Base-by-base conservation (phyloP, 2,113 vertebrate species). In the Pygoscelis adeliae region DNA sequence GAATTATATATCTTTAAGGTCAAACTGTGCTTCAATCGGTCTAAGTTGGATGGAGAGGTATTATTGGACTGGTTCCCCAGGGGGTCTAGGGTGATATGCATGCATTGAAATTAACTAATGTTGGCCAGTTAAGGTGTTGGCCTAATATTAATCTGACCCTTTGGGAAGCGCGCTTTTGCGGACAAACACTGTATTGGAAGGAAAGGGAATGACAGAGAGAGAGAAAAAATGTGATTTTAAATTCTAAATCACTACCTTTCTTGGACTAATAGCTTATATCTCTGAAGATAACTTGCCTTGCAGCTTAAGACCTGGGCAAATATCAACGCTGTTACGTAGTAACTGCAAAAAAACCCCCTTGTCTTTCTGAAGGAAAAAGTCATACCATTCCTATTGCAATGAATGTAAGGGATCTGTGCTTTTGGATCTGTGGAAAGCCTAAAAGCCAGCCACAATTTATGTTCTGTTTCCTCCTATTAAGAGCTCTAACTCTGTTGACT, bases 251-350 rank as follows among this genome's bases (percentile, higher is more conserved):
- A 6, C 19, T n/a, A 0, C 58, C 27, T 78, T 73, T 77, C 11
- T 34, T 82, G 53, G 27, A 40, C 15, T 79, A 69, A 52, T 27
- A 76, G 3, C 8, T 76, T 50, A 3, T 56, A 58, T 52, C 44
- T 72, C 78, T 77, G 30, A 88, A 65, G 79, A 80, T 40, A 89
- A 52, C n/a, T 83, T 86, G 42, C 20, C 50, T 90, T 83, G 32
- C 80, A 93, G 42, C 53, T 80, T 49, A 73, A 92, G 55, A 78
- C 17, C 18, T 70, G 34, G 34, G 13, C 25, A 92, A 93, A 89
- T 90, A 86, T 66, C 40, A 79, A 44, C 2, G 2, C 38, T 71
- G 16, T 79, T 52, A 49, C 5, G 14, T 44, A 46, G 27, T 65
- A 73, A 83, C 12, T 67, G 8, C 30, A 13, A 6, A 21, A 44